A percentile compares a stretch with the other conserved stretches of the same genome.
Evolutionary conservation across 1,140 invertebrate genomes (phyloP).

Genomic region (Bathynomus jamesi): DNA sequence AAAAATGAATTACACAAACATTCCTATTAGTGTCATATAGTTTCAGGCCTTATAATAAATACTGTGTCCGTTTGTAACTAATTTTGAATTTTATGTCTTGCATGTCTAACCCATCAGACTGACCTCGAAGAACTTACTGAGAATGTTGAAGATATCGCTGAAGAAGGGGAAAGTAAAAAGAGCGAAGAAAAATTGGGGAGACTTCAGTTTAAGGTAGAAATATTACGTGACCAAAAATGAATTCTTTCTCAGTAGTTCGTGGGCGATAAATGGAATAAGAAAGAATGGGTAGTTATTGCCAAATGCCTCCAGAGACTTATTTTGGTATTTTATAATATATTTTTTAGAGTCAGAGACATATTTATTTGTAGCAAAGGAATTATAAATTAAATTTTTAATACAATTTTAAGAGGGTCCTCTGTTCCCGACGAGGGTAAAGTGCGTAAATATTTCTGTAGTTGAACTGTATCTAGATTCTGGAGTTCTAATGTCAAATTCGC

Average conservation of each 20-base stretch:
- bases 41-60: too few species aligned
- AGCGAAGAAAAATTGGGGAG: conserved; percentile 91
- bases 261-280: background rate
- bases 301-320: background rate
- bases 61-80: conserved; percentile 1
- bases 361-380: too few species aligned
- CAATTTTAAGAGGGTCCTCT: too few species aligned
- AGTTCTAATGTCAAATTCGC: too few species aligned
- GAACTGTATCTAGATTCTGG: too few species aligned
- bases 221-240: background rate
- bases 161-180: conserved; percentile 89
- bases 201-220: conserved; percentile 84
- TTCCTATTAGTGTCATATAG: too few species aligned
- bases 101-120: conserved; percentile 65
- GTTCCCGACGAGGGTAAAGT: too few species aligned
- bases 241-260: background rate
- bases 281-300: background rate
- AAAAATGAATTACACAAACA: too few species aligned
- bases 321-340: too few species aligned
- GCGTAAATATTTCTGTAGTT: too few species aligned
- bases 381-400: too few species aligned
- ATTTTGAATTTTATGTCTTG: conserved; percentile 40
- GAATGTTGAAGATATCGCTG: conserved; percentile 87
- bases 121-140: conserved; percentile 96
- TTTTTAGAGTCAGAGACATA: too few species aligned